Base-by-base conservation (phyloP, 1,140 invertebrate species). In the Calosoma granatense region DNA sequence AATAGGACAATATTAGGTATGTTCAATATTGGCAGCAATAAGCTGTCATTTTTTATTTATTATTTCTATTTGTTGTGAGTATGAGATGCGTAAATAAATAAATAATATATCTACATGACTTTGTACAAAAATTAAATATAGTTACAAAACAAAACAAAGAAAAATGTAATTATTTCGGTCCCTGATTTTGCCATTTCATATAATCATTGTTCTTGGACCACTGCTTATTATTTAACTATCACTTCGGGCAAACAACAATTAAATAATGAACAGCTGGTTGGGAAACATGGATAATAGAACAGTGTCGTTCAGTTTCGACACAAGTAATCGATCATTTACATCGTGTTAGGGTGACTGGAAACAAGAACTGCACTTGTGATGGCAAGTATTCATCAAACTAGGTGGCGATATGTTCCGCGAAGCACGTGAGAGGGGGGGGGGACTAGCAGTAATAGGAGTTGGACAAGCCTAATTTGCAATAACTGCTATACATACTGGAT, bases 81-180 rank as follows among this genome's bases (percentile, higher is more conserved):
- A 64, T 65, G 67, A 70, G 69, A 70, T 65, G 41, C 26, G 55
- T 59, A 56, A 69, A 69, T 70, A 70, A 70, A 69, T 69, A 70
- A 70, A 67, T 66, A 69, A 61, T 67, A 66, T 69, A 70, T 68
- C 64, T 70, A 70, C 69, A 70, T 66, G 63, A 65, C 63, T 70
- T 70, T 70, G 64, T 70, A 69, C 66, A 70, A 69, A 69, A 66
- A 62, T 47, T 47, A 47, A 47, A 47, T 47, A 47, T 47, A 47
- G 41, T 47, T 47, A 47, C 41, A 47, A 47, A 47, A 47, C 41
- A 47, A 47, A 47, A 47, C 41, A 47, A 47, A 47, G 6, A 47
- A 36, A 47, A 47, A 47, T 47, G 55, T 64, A 62, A 67, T 47
- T 63, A 65, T 63, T 63, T 67, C 66, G 65, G 66, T 67, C 65